Percentiles rank a stretch among this genome's conserved stretches.
Conservation (phyloP, 2,888 invertebrate species). For the Dryobota labecula region DNA sequence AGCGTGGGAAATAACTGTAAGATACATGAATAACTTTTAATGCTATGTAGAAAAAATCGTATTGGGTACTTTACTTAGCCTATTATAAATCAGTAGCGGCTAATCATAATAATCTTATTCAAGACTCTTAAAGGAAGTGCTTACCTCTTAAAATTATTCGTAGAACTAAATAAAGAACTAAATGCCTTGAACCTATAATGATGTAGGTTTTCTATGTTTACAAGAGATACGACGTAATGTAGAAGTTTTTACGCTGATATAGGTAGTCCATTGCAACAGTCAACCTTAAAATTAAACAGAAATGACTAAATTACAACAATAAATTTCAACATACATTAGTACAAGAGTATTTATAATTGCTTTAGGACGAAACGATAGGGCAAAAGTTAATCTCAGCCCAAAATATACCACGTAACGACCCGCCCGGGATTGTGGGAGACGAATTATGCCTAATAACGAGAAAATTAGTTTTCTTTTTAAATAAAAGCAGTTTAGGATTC, state of each 20-base stretch:
- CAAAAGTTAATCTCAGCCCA: constrained; percentile 66
- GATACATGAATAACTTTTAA: background rate
- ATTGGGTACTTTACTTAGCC: background rate
- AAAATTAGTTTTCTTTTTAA: constrained; percentile 72
- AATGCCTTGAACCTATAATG: background rate
- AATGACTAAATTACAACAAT: constrained; percentile 15
- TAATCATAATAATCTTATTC: constrained; percentile 9
- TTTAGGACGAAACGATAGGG: constrained; percentile 63
- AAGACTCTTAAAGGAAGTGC: constrained; percentile 18
- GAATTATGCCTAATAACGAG: constrained; percentile 63
- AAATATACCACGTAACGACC: constrained; percentile 66
- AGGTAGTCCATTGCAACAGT: background rate
- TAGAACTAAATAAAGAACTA: background rate
- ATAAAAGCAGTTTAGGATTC: constrained; percentile 45
- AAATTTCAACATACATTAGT: constrained; percentile 34
- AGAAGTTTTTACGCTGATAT: background rate
- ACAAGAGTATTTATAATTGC: constrained; percentile 64
- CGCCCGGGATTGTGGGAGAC: constrained; percentile 59
- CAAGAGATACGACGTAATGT: background rate
- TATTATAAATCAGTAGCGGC: constrained; percentile 8
- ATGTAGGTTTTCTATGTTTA: background rate
- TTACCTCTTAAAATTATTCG: background rate
- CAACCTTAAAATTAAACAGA: constrained; percentile 4
- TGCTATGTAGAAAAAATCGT: constrained; percentile 5
- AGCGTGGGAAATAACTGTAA: background rate